A percentile compares a stretch with the other conserved stretches of the same genome.
phyloP scores from a whole-genome alignment of 2,113 vertebrate genomes.

The Carassius carassius region DNA sequence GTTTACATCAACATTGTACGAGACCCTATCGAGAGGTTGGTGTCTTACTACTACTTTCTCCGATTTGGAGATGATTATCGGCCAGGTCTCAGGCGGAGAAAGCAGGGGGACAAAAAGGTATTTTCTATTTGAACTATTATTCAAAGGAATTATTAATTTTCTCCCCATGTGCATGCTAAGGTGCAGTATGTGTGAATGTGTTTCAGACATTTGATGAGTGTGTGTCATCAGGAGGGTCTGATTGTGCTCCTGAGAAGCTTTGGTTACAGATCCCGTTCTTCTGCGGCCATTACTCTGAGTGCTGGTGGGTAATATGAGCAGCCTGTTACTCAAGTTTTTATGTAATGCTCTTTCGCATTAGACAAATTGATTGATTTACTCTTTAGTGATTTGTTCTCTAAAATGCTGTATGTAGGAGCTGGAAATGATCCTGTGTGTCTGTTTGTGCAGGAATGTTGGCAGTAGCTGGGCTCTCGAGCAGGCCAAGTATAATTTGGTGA shows the following conservation, averaged over 20 bases:
- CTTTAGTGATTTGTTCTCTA: neutral
- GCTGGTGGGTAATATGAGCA: slow-evolving; percentile 81
- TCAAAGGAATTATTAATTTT: neutral
- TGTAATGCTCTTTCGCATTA: slow-evolving; percentile 65
- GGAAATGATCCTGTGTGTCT: slow-evolving; percentile 4
- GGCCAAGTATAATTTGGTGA: slow-evolving; percentile 97
- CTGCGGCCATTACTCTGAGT: slow-evolving; percentile 98
- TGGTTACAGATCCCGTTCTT: slow-evolving; percentile 99
- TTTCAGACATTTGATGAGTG: slow-evolving; percentile 97
- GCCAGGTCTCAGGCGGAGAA: slow-evolving; percentile 92
- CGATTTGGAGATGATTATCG: slow-evolving; percentile 98
- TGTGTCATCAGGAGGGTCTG: slow-evolving; percentile 92
- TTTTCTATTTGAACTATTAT: neutral
- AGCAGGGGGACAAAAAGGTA: slow-evolving; percentile 84
- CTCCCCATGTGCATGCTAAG: neutral
- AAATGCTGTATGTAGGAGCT: neutral
- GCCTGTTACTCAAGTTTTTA: slow-evolving; percentile 51
- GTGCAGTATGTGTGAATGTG: neutral
- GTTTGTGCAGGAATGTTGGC: slow-evolving; percentile 88
- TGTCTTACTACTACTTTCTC: slow-evolving; percentile 98
- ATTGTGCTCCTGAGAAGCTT: slow-evolving; percentile 97
- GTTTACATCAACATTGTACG: slow-evolving; percentile 97
- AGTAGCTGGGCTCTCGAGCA: slow-evolving; percentile 99
- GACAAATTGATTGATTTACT: slow-evolving; percentile 1
- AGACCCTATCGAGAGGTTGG: slow-evolving; percentile 95